Base-by-base conservation (phyloP, 2,113 vertebrate species). In the Zosterops lateralis region DNA sequence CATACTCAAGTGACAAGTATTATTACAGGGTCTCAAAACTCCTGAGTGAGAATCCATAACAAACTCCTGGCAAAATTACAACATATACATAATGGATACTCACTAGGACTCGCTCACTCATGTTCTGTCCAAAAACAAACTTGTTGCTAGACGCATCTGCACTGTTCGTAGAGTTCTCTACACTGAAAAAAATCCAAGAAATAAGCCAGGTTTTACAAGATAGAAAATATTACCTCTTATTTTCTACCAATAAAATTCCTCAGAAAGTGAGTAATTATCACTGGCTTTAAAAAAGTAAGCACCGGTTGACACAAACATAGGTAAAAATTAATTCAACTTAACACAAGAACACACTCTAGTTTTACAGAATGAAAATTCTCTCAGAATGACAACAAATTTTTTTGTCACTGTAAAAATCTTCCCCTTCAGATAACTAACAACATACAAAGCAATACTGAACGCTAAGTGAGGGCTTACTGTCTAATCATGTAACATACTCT, bases 71-170 rank as follows among this genome's bases (percentile, higher is more conserved):
- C 21, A 28, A 34, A n/a, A 56, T 34, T 10, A 64, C 21, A 54
- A 17, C 19, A 47, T 17, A 40, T 3, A 50, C 9, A 5, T 12
- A 25, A 32, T 3, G 42, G 54, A 53, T 53, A 98, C 99, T 99
- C 96, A 99, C 99, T 98, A 99, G 94, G 65, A 99, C 99, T 58
- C 99, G 97, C 78, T 99, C 99, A 10, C 98, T 99, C 99, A 99
- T 99, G 95, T 99, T 99, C 98, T 99, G 99, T 72, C 99, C 99
- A 93, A 99, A 99, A 50, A 99, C 98, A 95, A 99, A 99, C 81
- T 99, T 99, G 95, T 98, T 98, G 96, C 97, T 98, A 89, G 98
- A 96, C 4, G 95, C n/a, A 31, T 99, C 99, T 50, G 98, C 96
- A 92, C 97, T 98, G 95, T 98, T 98, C 62, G 98, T 93, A 17